A percentile compares a stretch with the other conserved stretches of the same genome.
Conservation (phyloP, 2,797 vertebrate species). For the Mionectes olivaceus region DNA sequence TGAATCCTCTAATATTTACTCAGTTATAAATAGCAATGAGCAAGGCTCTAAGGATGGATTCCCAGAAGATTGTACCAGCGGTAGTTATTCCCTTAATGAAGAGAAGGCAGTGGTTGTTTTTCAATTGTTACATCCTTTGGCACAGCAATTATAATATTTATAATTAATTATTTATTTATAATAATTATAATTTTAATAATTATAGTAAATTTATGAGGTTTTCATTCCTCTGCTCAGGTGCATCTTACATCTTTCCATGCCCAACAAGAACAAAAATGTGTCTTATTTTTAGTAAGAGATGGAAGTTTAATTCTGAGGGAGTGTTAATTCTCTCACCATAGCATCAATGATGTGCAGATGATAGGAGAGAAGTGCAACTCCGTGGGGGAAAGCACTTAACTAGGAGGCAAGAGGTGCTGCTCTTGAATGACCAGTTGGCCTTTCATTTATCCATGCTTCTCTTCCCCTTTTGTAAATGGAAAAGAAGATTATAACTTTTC, state of each 20-base stretch:
- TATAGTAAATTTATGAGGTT: background rate
- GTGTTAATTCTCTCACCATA: background rate
- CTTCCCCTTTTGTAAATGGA: background rate
- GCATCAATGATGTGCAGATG: background rate
- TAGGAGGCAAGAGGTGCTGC: background rate
- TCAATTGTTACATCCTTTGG: background rate
- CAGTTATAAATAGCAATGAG: background rate
- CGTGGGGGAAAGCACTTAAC: background rate
- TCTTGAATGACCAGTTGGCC: background rate
- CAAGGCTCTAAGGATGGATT: slow-evolving; percentile 11
- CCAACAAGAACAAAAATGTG: background rate
- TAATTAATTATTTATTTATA: too few species aligned
- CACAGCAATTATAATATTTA: background rate
- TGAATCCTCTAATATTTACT: slow-evolving; percentile 24
- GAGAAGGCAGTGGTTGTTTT: background rate
- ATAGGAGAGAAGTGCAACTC: background rate
- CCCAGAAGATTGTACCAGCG: background rate
- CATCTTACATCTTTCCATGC: background rate
- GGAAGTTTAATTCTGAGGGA: background rate
- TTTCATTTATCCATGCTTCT: background rate
- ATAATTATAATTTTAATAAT: too few species aligned
- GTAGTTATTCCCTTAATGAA: background rate
- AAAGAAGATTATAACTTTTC: background rate
- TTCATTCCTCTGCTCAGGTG: background rate
- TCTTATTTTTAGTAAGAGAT: background rate